These are phyloP conservation scores for Leucoraja ocellata DNA, from an alignment of 2,797 vertebrate species.

Conservation along the genomic window DNA sequence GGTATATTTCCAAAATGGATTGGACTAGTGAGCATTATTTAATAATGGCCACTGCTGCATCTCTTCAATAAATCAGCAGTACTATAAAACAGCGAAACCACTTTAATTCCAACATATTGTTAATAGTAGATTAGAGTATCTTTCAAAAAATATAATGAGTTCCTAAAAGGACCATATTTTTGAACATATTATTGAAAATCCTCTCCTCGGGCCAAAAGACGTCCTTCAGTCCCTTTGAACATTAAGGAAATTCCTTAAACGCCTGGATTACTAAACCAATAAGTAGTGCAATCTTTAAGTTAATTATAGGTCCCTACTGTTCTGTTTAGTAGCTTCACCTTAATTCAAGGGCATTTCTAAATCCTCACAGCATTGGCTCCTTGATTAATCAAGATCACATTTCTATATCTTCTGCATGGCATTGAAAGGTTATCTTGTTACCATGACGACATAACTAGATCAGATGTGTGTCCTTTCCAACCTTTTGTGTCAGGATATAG, in stretches of 20 bases:
- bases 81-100: neutral
- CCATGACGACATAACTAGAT: conserved; percentile 33
- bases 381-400: conserved; percentile 35
- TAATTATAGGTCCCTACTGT: neutral
- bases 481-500: conserved; percentile 20
- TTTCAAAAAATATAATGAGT: neutral
- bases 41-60: neutral
- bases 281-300: neutral
- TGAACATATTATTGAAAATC: neutral
- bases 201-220: neutral
- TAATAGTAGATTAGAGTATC: neutral
- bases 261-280: neutral
- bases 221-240: neutral
- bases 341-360: conserved; percentile 27
- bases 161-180: neutral
- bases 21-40: neutral
- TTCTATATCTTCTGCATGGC: conserved; percentile 14
- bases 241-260: neutral
- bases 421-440: conserved; percentile 37
- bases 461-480: conserved; percentile 31
- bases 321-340: conserved; percentile 15
- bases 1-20: conserved; percentile 7
- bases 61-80: neutral
- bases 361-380: conserved; percentile 11
- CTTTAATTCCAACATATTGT: neutral